Base-by-base conservation (phyloP, 2,113 vertebrate genomes). In the Alaudala cheleensis region DNA sequence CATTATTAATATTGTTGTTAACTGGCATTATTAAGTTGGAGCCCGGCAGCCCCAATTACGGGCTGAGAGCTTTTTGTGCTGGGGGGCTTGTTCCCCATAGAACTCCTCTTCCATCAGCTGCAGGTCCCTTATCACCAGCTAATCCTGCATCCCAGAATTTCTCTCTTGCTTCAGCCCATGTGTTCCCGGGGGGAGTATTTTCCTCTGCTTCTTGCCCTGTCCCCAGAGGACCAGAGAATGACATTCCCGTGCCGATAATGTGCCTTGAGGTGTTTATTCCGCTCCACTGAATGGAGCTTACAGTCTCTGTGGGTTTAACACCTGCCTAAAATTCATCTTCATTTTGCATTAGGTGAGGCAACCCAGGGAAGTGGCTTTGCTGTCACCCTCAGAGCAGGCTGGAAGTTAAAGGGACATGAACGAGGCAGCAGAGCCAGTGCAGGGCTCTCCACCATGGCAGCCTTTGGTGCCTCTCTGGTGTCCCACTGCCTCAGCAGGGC, bases 271-370 rank as follows among this genome's bases (percentile, higher is more conserved):
- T 60, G 69, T 92, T 97, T 81, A 88, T 92, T 90, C 71, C 69
- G 6, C 54, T 71, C 73, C 42, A 3, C 28, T 50, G 47, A 5
- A 16, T 11, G 29, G 74, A 73, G 82, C 62, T 90, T 64, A 62
- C 47, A 33, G 31, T 56, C 86, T 90, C 92, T 1, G 9, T 50
- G 64, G 72, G 25, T 74, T 90, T 86, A 62, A 66, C 70, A 82
- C 83, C 86, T 93, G 70, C 79, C 79, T 53, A 26, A 95, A 92
- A 96, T 91, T 40, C n/a, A 76, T 82, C 85, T 77, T 70, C 28
- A 18, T 86, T 93, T 71, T 44, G 58, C 2, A 0, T 19, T 26
- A 54, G 42, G 33, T 34, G 80, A 74, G 69, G 58, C 66, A 81
- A 73, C 56, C 5, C 1, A 34, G 74, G 79, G 54, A 70, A 70